These are phyloP conservation scores for Catagonus wagneri DNA, from an alignment of 2,113 vertebrate genomes.

Conservation along the genomic window DNA sequence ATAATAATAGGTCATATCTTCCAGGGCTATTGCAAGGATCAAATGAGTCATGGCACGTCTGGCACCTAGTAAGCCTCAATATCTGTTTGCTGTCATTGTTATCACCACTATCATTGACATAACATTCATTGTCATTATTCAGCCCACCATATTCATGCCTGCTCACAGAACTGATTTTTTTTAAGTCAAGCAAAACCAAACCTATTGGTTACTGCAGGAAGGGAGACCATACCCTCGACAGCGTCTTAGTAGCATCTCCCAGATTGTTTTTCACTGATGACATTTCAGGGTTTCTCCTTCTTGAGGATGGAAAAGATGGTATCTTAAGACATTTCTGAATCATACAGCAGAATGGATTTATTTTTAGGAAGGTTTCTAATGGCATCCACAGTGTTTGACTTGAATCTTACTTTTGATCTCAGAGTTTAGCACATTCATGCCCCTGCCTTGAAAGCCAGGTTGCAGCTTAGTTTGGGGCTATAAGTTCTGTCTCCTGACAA, in stretches of 20 bases:
- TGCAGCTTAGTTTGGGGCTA: neutral
- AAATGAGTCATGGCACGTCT: neutral
- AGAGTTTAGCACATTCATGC: neutral
- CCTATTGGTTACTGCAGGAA: neutral
- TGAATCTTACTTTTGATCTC: conserved; percentile 37
- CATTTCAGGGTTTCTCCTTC: neutral
- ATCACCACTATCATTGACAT: neutral
- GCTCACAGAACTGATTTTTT: neutral
- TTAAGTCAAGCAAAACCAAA: neutral
- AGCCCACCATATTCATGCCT: neutral
- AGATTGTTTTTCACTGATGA: neutral
- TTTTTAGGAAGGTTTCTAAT: conserved; percentile 29
- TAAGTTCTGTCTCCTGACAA: neutral
- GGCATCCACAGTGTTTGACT: neutral
- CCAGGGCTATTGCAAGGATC: neutral
- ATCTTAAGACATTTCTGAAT: conserved; percentile 11
- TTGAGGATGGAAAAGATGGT: neutral
- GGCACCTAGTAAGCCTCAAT: neutral
- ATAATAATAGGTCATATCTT: neutral
- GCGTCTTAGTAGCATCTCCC: neutral
- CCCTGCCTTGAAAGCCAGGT: neutral
- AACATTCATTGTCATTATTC: neutral
- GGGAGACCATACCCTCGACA: neutral
- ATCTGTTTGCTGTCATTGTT: neutral
- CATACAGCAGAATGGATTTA: neutral